A percentile compares a stretch with the other conserved stretches of the same genome.
phyloP scores from a whole-genome alignment of 35 echinoderm and acorn worm species.

The Ptychodera flava region DNA sequence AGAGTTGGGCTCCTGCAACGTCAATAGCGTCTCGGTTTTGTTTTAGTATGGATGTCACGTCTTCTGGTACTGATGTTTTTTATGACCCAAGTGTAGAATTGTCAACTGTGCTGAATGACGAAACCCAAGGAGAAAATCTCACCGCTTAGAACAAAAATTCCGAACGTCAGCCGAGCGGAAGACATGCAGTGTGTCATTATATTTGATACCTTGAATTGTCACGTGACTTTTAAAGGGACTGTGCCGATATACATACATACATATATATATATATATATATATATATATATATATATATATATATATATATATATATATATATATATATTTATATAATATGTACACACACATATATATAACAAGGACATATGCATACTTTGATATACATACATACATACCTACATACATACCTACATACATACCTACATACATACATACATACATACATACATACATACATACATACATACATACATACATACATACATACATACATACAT shows the following conservation, averaged over 20 bases:
- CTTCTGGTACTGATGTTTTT: no score
- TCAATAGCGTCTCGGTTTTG: no score
- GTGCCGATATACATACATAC: neutral
- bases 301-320: neutral
- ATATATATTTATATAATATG: neutral
- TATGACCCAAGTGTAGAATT: no score
- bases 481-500: neutral
- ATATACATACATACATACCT: neutral
- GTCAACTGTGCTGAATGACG: no score
- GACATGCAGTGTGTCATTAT: no score
- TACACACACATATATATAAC: neutral
- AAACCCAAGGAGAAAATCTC: no score
- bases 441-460: neutral
- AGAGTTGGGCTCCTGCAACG: no score
- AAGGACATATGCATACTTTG: neutral
- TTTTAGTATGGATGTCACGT: no score
- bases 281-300: neutral
- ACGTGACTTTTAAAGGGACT: no score
- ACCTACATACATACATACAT: neutral
- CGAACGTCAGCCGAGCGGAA: no score
- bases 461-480: slow-evolving; percentile 2
- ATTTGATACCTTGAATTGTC: no score
- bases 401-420: neutral
- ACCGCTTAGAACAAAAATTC: no score
- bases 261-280: neutral